Conservation (phyloP, 2,888 invertebrate species). For the Vesta saturnalis region DNA sequence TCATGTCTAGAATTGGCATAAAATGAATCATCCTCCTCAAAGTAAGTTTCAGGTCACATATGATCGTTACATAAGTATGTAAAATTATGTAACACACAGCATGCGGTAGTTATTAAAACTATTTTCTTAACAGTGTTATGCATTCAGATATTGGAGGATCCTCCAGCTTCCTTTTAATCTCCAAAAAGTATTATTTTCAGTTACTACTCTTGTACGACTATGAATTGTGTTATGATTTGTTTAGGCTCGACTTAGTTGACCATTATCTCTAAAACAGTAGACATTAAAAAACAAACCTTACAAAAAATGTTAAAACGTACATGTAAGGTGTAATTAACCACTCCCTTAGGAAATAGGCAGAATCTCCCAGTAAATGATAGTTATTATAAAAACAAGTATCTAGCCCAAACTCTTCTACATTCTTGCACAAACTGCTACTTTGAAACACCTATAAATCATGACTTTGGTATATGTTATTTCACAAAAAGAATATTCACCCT, state of each 20-base stretch:
- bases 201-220: no score
- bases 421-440: background rate
- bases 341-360: no score
- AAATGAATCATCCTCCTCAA: background rate
- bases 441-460: background rate
- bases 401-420: background rate
- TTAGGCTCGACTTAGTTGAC: background rate
- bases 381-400: background rate
- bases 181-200: no score
- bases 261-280: background rate
- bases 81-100: no score
- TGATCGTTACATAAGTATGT: background rate
- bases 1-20: background rate
- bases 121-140: background rate
- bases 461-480: no score
- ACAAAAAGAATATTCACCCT: background rate
- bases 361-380: background rate
- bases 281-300: background rate
- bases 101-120: background rate
- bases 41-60: background rate
- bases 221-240: background rate
- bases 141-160: background rate
- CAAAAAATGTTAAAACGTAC: background rate
- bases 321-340: no score
- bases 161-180: no score